Evolutionary conservation across 2,888 invertebrate species (phyloP).

Genomic region (Eupithecia pulchellata): DNA sequence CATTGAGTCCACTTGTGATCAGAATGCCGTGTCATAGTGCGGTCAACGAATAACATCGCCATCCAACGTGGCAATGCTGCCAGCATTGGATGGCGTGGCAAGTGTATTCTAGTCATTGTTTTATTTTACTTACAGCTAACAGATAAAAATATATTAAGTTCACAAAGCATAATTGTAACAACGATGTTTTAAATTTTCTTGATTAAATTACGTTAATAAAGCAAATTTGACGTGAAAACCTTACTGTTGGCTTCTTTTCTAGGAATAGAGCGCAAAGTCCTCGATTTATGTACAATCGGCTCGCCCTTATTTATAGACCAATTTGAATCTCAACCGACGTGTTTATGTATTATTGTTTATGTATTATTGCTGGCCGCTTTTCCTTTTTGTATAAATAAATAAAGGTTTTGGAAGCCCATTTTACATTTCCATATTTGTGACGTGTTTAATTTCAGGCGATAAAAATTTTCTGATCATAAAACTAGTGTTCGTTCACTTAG

Average conservation of each 20-base stretch:
- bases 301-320: slow-evolving; percentile 42
- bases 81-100: too few relatives aligned
- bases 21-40: too few relatives aligned
- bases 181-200: too few relatives aligned
- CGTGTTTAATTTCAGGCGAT: not conserved
- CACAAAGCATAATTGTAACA: too few relatives aligned
- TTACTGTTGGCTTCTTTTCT: not conserved
- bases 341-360: slow-evolving; percentile 35
- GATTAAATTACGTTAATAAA: not conserved
- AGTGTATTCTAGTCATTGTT: too few relatives aligned
- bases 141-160: too few relatives aligned
- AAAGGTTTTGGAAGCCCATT: slow-evolving; percentile 1
- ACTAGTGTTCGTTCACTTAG: too few relatives aligned
- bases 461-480: not conserved
- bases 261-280: slow-evolving; percentile 29
- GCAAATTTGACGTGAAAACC: not conserved
- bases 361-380: not conserved
- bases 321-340: slow-evolving; percentile 41
- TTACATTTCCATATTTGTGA: not conserved
- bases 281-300: slow-evolving; percentile 40
- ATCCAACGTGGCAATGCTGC: too few relatives aligned
- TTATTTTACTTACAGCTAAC: too few relatives aligned
- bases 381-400: slow-evolving; percentile 1
- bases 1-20: too few relatives aligned
- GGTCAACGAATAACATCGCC: too few relatives aligned